A percentile compares a stretch with the other conserved stretches of the same genome.
Conservation (phyloP, 2,797 vertebrate genomes). For the Acipenser ruthenus region DNA sequence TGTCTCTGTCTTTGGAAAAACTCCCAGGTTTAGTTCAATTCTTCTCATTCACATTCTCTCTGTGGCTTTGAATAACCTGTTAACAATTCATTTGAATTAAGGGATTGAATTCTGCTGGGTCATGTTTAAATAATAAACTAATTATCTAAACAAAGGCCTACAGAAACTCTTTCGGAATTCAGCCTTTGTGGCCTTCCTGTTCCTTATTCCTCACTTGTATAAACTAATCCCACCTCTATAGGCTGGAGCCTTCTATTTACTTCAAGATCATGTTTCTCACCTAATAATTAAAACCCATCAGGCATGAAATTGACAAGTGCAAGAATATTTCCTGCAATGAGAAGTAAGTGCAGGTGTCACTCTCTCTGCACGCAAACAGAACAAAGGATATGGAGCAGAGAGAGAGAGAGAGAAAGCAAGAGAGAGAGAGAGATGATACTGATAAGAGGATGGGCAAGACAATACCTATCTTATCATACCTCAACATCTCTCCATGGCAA, state of each 20-base stretch:
- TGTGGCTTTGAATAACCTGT: too few species aligned
- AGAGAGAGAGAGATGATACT: conserved; percentile 1
- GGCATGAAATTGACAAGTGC: conserved; percentile 70
- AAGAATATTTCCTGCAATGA: conserved; percentile 48
- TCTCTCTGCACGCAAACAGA: conserved; percentile 30
- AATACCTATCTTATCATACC: too few species aligned
- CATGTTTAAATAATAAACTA: conserved; percentile 23
- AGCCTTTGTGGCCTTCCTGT: conserved; percentile 46
- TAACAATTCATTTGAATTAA: conserved; percentile 35
- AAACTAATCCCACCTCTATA: conserved; percentile 1
- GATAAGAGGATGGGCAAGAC: neutral
- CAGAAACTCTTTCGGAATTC: conserved; percentile 46
- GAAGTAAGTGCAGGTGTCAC: conserved; percentile 46
- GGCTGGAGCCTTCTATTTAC: neutral
- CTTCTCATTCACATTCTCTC: too few species aligned
- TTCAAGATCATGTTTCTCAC: conserved; percentile 35
- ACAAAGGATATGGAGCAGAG: conserved; percentile 6
- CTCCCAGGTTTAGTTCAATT: too few species aligned
- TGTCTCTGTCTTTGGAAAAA: too few species aligned
- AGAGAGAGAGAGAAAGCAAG: neutral
- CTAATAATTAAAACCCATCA: conserved; percentile 67
- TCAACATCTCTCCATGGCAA: too few species aligned
- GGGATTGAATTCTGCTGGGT: conserved; percentile 27
- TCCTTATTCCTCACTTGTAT: conserved; percentile 25
- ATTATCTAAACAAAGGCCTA: conserved; percentile 36